Evolutionary conservation across 2,888 invertebrate species (phyloP).

Genomic region (Odontomyia ornata): DNA sequence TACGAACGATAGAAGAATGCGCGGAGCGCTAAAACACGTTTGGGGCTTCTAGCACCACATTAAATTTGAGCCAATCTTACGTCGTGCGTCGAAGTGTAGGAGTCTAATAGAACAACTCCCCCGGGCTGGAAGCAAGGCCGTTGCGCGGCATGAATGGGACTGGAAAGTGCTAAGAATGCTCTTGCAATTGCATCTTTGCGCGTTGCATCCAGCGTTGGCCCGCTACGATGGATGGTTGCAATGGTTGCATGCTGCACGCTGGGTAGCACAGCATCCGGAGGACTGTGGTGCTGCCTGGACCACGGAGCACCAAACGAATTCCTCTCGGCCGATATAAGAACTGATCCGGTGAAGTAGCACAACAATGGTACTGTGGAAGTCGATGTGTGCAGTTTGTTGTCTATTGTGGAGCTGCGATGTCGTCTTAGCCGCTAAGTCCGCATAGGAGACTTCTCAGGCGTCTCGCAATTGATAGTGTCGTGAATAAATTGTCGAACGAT

Average conservation of each 20-base stretch:
- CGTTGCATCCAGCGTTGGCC: not conserved
- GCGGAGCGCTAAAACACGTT: not conserved
- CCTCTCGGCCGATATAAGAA: slow-evolving; percentile 16
- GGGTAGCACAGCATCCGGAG: not conserved
- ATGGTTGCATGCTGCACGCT: slow-evolving; percentile 1
- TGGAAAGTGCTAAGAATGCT: slow-evolving; percentile 11
- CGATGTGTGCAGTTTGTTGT: slow-evolving; percentile 9
- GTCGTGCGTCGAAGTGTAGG: not conserved
- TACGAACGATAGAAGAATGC: not conserved
- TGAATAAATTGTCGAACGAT: not conserved
- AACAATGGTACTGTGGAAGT: slow-evolving; percentile 21
- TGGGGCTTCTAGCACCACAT: not conserved
- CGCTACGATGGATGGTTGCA: not conserved
- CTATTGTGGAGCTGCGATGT: not conserved
- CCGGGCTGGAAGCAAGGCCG: slow-evolving; percentile 23
- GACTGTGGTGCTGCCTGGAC: not conserved
- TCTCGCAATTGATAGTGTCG: slow-evolving; percentile 5
- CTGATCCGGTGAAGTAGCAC: not conserved
- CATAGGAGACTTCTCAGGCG: not conserved
- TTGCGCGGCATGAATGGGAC: not conserved
- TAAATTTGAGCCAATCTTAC: not conserved
- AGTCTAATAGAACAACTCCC: not conserved
- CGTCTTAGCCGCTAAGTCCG: not conserved
- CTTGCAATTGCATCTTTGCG: not conserved
- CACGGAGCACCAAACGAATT: not conserved